Percentiles rank a stretch among this genome's conserved stretches.
These are phyloP conservation scores for Xestia sexstrigata DNA, from an alignment of 2,888 invertebrate species.

Conservation along the genomic window DNA sequence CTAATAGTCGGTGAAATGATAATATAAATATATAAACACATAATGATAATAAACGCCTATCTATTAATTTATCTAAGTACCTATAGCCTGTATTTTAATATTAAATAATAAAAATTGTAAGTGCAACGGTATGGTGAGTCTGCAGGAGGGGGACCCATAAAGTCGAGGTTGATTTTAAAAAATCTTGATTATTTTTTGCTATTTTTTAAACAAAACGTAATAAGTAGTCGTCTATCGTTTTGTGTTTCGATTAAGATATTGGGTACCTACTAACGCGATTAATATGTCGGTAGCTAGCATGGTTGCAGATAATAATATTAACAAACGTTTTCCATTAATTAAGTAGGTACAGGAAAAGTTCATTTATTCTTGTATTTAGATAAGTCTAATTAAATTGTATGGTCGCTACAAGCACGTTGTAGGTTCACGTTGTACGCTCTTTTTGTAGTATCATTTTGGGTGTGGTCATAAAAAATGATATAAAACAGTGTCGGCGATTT, in stretches of 20 bases:
- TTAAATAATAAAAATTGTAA: conserved; percentile 32
- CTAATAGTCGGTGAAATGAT: conserved; percentile 70
- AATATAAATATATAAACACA: conserved; percentile 82
- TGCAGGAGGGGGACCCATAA: conserved; percentile 1
- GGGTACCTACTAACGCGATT: conserved; percentile 20
- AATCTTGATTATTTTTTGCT: not conserved
- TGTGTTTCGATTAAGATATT: conserved; percentile 32
- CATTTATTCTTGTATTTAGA: conserved; percentile 51
- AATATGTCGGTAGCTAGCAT: conserved; percentile 60
- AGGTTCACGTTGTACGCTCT: conserved; percentile 56
- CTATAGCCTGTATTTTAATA: conserved; percentile 20
- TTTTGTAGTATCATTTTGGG: conserved; percentile 64
- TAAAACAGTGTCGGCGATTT: conserved; percentile 73
- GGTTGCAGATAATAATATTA: conserved; percentile 55
- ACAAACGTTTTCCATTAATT: conserved; percentile 61
- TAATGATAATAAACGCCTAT: conserved; percentile 76
- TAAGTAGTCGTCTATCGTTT: not conserved
- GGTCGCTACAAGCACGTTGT: conserved; percentile 57
- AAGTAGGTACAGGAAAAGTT: conserved; percentile 57
- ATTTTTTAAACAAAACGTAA: not conserved
- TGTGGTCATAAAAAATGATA: conserved; percentile 66
- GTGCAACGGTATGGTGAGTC: conserved; percentile 12
- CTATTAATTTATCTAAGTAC: conserved; percentile 60
- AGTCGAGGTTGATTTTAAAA: not conserved
- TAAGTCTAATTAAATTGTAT: conserved; percentile 64